Base-by-base conservation (phyloP, 2,888 invertebrate genomes). In the Lepidonotus clava region DNA sequence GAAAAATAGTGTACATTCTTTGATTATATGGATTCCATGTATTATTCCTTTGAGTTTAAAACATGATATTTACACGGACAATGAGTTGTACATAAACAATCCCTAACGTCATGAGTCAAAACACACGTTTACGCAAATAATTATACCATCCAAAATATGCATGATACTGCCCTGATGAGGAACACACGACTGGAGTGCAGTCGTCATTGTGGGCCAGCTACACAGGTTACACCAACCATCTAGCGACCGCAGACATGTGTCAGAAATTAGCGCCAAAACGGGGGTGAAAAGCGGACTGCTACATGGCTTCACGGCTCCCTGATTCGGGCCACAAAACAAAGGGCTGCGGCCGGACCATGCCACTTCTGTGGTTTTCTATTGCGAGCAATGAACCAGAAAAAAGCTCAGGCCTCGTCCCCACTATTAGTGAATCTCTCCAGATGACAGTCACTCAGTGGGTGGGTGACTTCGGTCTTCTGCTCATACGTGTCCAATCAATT, bases 251-350 rank as follows among this genome's bases (percentile, higher is more conserved):
- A 11, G 71, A 71, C 71, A 71, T 71, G 71, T 71, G 71, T 71
- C 71, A n/a, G 21, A 1, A 71, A 36, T 71, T 71, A 71, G 71
- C 38, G 1, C 36, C 71, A 18, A 46, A 46, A 46, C 46, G 46
- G 46, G n/a, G n/a, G 67, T 28, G 11, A 32, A 6, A 32, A 6
- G 46, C 46, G 46, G n/a, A 46, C 18, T 8, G 46, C 71, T 18
- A 71, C 71, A 71, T 34, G 71, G 71, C 71, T 71, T 71, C 71
- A 36, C n/a, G 71, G 71, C 71, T 71, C 38, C 71, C 5, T 38
- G 71, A 67, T 67, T 67, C 67, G 34, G 67, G 34, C 34, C n/a
- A 67, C 67, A 67, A 67, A 67, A 34, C 8, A 28, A 67, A 67
- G 34, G 5, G 32, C 28, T 4, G n/a, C 56, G 18, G 56, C 11